These are phyloP conservation scores for Tragopan temminckii DNA, from an alignment of 2,797 vertebrate genomes.

Conservation along the genomic window DNA sequence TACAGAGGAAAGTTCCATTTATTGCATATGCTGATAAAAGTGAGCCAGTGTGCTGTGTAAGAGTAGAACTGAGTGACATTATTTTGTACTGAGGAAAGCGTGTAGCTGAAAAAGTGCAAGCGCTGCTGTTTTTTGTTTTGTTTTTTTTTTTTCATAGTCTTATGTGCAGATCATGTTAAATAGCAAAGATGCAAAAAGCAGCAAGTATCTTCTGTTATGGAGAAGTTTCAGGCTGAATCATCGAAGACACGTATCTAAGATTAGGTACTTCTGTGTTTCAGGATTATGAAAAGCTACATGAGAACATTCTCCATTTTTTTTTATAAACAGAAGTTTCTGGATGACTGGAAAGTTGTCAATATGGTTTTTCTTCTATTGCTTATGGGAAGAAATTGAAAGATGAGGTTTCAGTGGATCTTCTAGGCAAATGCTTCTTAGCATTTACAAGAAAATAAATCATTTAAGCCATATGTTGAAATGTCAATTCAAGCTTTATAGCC, in stretches of 20 bases:
- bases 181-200: neutral
- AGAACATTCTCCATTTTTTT: neutral
- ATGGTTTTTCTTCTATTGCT: neutral
- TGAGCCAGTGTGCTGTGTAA: neutral
- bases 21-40: neutral
- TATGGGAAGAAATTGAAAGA: neutral
- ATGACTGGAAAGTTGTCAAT: neutral
- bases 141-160: neutral
- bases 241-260: neutral
- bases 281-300: neutral
- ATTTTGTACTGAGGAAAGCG: neutral
- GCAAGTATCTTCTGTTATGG: neutral
- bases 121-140: neutral
- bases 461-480: neutral
- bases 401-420: neutral
- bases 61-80: neutral
- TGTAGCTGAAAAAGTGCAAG: neutral
- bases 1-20: neutral
- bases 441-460: neutral
- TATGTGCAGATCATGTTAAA: neutral
- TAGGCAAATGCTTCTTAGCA: neutral
- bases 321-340: neutral
- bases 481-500: neutral
- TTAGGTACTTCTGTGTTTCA: conserved; percentile 1
- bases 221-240: conserved; percentile 18